A percentile compares a stretch with the other conserved stretches of the same genome.
phyloP scores from a whole-genome alignment of 2,797 vertebrate genomes.

The Monodelphis domestica region DNA sequence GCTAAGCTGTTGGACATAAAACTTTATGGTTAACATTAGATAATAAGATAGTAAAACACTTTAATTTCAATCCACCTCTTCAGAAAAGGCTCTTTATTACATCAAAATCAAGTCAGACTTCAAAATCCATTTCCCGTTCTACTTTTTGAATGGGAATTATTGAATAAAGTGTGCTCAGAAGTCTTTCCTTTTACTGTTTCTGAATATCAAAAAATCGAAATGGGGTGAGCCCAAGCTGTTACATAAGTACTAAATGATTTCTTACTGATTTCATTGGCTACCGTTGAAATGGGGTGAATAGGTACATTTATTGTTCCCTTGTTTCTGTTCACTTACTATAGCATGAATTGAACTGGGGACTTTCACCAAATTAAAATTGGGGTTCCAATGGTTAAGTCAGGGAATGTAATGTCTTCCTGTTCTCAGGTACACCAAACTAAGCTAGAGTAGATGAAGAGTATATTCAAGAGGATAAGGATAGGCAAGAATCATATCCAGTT shows the following conservation, averaged over 20 bases:
- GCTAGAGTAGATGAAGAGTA: conserved; percentile 9
- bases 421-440: not conserved
- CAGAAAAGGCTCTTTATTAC: conserved; percentile 68
- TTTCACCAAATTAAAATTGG: conserved; percentile 11
- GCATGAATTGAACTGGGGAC: conserved; percentile 1
- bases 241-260: conserved; percentile 33
- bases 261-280: conserved; percentile 11
- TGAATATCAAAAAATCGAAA: not conserved
- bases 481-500: not conserved
- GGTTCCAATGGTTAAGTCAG: conserved; percentile 1
- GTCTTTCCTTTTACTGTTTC: conserved; percentile 39
- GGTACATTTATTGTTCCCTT: conserved; percentile 35
- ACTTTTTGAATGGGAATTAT: conserved; percentile 61
- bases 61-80: conserved; percentile 73
- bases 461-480: not conserved
- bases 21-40: conserved; percentile 77
- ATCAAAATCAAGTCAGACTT: conserved; percentile 49
- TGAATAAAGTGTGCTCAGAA: conserved; percentile 10
- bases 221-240: conserved; percentile 7
- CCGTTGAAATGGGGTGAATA: not conserved
- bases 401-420: not conserved
- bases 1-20: conserved; percentile 76
- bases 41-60: conserved; percentile 79
- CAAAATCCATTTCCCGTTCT: conserved; percentile 64
- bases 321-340: not conserved